These are phyloP conservation scores for Drosophila paranaensis DNA, from an alignment of 2,888 invertebrate species.

Conservation along the genomic window DNA sequence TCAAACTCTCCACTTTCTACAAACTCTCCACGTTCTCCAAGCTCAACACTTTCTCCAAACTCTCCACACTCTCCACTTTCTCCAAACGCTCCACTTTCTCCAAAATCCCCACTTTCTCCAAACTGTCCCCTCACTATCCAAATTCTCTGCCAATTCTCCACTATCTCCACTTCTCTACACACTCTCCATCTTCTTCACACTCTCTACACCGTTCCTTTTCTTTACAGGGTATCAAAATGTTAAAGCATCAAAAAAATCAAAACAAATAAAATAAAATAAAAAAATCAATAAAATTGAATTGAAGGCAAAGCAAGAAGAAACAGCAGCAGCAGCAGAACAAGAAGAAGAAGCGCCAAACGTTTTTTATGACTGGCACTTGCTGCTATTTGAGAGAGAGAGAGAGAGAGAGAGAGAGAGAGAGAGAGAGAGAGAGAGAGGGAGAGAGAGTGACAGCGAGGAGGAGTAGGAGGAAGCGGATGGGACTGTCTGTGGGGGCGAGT, in stretches of 20 bases:
- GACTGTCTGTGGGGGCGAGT: not conserved
- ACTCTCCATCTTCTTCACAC: not conserved
- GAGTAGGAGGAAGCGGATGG: not conserved
- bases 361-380: constrained; percentile 69
- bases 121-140: not conserved
- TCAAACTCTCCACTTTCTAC: not conserved
- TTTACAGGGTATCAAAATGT: constrained; percentile 41
- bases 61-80: too few relatives aligned
- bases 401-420: not conserved
- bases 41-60: too few relatives aligned
- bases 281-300: constrained; percentile 79
- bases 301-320: constrained; percentile 38
- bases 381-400: not conserved
- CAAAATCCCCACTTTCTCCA: not conserved
- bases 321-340: not conserved
- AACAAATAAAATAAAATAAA: constrained; percentile 36
- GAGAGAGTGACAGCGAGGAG: too few relatives aligned
- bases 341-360: constrained; percentile 51
- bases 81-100: not conserved
- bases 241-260: constrained; percentile 9
- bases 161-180: not conserved
- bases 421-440: not conserved
- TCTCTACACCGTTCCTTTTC: not conserved
- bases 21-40: not conserved
- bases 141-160: not conserved